These are phyloP conservation scores for Aporophyla nigra DNA, from an alignment of 2,888 invertebrate genomes.

Conservation along the genomic window DNA sequence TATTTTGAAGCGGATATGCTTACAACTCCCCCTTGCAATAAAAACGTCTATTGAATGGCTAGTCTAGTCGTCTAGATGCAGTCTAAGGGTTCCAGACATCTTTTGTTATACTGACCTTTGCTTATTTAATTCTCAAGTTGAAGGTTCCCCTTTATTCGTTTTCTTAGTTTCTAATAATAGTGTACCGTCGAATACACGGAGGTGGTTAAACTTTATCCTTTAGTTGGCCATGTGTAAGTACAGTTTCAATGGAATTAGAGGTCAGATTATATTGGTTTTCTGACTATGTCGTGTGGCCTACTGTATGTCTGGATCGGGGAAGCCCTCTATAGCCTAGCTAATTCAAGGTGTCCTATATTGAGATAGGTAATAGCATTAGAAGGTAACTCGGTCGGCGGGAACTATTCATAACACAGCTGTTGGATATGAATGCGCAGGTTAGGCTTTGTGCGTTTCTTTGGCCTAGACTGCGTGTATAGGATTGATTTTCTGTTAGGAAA, in stretches of 20 bases:
- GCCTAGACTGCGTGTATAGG: conserved; percentile 63
- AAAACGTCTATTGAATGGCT: conserved; percentile 70
- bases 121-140: conserved; percentile 87
- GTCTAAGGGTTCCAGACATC: conserved; percentile 75
- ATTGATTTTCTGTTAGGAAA: conserved; percentile 23
- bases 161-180: conserved; percentile 52
- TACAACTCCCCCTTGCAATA: conserved; percentile 74
- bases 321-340: conserved; percentile 82
- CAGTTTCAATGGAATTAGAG: neutral
- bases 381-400: conserved; percentile 75
- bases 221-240: neutral
- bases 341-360: conserved; percentile 85
- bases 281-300: neutral
- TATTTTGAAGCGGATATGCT: conserved; percentile 69
- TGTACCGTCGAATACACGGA: neutral
- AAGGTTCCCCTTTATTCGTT: conserved; percentile 85
- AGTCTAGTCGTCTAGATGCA: conserved; percentile 87
- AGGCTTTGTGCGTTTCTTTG: conserved; percentile 61
- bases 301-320: conserved; percentile 79
- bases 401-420: conserved; percentile 86
- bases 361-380: conserved; percentile 87
- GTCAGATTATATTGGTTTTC: neutral
- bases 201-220: neutral
- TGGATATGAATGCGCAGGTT: conserved; percentile 75
- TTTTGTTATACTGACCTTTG: conserved; percentile 86